Base-by-base conservation (phyloP, 2,797 vertebrate species). In the Pipistrellus nathusii region DNA sequence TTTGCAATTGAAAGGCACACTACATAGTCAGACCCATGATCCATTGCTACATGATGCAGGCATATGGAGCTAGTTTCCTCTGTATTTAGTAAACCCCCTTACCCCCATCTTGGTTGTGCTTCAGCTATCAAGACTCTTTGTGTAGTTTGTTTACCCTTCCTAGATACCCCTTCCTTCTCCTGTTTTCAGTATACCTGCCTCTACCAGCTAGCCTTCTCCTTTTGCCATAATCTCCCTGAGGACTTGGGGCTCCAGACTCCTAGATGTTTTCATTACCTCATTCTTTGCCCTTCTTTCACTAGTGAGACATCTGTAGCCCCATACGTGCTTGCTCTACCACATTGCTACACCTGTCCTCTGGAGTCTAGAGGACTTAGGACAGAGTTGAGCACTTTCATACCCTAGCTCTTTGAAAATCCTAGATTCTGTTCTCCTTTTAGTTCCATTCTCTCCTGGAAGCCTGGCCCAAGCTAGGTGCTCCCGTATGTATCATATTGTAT, bases 351-450 rank as follows among this genome's bases (percentile, higher is more conserved):
- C 44, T 85, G 30, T 87, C 17, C n/a, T 80, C 3, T 48, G 38
- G 57, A 89, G 10, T 78, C 73, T 78, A 73, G 32, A 80, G 73
- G 12, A 51, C 76, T 69, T 83, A 25, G 64, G 38, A 10, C 44
- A 93, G 8, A 76, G 14, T 46, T 48, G 7, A 68, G 4, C 32
- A 66, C 48, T 66, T 94, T 88, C 53, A 86, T 32, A 62, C 13
- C 30, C 48, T 89, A 71, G 35, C 62, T 72, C 64, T 90, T 82
- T 57, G 46, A 85, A 92, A 82, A 73, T 8, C 8, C 41, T 85
- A 23, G 48, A 32, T 85, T 93, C 44, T 93, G 2, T 94, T 94
- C 66, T 83, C 68, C 41, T 77, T 91, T 86, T 93, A 90, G 25
- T 86, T 88, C 30, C 6, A 25, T 55, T 90, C 6, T 62, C 4